Base-by-base conservation (phyloP, 2,113 vertebrate species). In the Chunga burmeisteri region DNA sequence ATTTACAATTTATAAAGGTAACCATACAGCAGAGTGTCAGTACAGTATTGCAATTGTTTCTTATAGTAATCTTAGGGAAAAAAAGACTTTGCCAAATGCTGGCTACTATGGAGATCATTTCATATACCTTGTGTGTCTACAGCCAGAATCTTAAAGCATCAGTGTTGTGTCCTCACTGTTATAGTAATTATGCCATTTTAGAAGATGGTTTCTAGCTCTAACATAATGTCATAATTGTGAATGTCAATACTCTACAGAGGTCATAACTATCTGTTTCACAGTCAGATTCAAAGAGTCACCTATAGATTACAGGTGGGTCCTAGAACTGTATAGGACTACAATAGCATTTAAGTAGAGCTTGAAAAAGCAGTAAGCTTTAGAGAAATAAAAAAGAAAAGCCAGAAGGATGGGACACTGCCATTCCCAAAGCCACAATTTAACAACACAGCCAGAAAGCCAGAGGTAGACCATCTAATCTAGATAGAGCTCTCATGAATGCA, bases 141-240 rank as follows among this genome's bases (percentile, higher is more conserved):
- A 71, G 13, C 8, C 18, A 58, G 17, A 77, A 27, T 16, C 17
- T 59, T 38, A 63, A 53, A 71, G 15, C 26, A 89, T 11, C 29
- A 53, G 11, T 47, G 22, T 14, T 46, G 29, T 15, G 9, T 9
- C 4, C 9, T 14, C 16, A 18, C 32, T 38, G 3, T 30, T 77
- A 20, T 0, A 71, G 13, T 16, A 66, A 46, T 62, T 50, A 82
- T 1, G 0, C 13, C 13, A 18, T 53, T 40, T 79, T 16, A 77
- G 17, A 90, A 27, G 18, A 65, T 1, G 0, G 8, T 42, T 94
- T 61, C 25, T 68, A 77, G 15, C 15, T 74, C 81, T 27, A 50
- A 50, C 3, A 1, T 22, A 34, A 58, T 8, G 7, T 14, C 67
- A 7, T 23, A 74, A 25, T 38, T 85, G 9, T 58, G 4, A 72